Evolutionary conservation across 2,797 vertebrate species (phyloP), one percentile per base, ranked within the genome.

Genomic region (Rhabdomys pumilio): DNA sequence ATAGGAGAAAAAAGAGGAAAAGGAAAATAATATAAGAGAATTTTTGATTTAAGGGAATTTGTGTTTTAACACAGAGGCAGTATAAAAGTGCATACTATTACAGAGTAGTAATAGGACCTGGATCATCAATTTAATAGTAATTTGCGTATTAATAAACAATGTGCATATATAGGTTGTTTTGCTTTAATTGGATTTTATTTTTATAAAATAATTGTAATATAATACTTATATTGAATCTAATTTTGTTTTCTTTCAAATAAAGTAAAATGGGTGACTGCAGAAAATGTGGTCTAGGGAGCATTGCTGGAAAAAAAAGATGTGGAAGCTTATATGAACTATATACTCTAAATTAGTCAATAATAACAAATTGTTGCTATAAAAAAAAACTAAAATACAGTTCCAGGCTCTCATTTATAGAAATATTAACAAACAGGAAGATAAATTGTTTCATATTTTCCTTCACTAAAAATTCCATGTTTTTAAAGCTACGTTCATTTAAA

Each of bases 281-380:
- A 90, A 95, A 95, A 84, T 53, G 44, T 65, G 31, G 29, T 20
- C 34, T 76, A 3, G 3, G 84, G 92, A 83, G 31, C 9, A 94
- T 63, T 83, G 63, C 13, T 41, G 90, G 8, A 24, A 15, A 83
- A 89, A 88, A 94, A 92, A 93, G 3, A 88, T 44, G 31, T 83
- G 53, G 11, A 61, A 92, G 8, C 59, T 89, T 89, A 79, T 89
- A 19, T 89, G 85, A 50, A 82, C 38, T 72, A 4, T 26, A 93
- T 77, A 63, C 22, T 96, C 67, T 80, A 90, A 94, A 83, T 85
- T 94, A 95, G 61, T 90, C 91, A 95, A 89, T 95, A 93, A 86
- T 91, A 79, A 95, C 9, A 41, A 86, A 91, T 38, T 72, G 14
- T 80, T 95, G 38, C 75, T 44, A 92, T 82, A 79, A 86, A 89